phyloP scores from a whole-genome alignment of 2,113 vertebrate species.

The Cebidichthys violaceus region DNA sequence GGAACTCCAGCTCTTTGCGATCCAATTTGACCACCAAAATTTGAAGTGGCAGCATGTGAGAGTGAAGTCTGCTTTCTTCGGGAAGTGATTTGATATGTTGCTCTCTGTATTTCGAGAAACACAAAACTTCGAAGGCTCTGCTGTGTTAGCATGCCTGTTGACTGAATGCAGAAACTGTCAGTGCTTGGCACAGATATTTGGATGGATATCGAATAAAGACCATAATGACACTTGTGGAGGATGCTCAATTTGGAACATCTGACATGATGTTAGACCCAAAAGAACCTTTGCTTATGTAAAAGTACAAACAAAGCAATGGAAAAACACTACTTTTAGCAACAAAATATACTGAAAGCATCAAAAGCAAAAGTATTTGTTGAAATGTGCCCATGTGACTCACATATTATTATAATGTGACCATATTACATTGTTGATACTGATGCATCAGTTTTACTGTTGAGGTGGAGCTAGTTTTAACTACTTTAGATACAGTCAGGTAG shows the following conservation, averaged over 20 bases:
- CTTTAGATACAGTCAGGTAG: not conserved
- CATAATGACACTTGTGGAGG: constrained; percentile 1
- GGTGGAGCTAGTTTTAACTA: not conserved
- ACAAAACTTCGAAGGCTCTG: constrained; percentile 23
- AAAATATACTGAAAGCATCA: not conserved
- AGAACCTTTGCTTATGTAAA: not conserved
- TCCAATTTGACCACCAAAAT: constrained; percentile 61
- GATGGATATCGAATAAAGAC: constrained; percentile 36
- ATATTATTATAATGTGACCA: not conserved
- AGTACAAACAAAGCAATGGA: not conserved
- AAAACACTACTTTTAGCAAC: not conserved
- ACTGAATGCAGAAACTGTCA: constrained; percentile 29
- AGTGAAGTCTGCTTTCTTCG: not conserved
- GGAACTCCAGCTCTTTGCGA: constrained; percentile 41
- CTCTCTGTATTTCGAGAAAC: constrained; percentile 5
- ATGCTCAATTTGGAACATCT: not conserved
- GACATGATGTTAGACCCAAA: not conserved
- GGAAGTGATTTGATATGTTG: constrained; percentile 8
- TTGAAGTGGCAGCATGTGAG: constrained; percentile 46
- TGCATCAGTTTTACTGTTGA: not conserved
- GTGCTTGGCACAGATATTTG: constrained; percentile 51
- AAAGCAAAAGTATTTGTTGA: not conserved
- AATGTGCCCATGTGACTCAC: not conserved
- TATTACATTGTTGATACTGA: not conserved
- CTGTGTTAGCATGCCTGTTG: constrained; percentile 14